Percentiles rank a stretch among this genome's conserved stretches.
These are phyloP conservation scores for Drosophila burlai DNA, from an alignment of 1,140 invertebrate genomes.

Conservation along the genomic window DNA sequence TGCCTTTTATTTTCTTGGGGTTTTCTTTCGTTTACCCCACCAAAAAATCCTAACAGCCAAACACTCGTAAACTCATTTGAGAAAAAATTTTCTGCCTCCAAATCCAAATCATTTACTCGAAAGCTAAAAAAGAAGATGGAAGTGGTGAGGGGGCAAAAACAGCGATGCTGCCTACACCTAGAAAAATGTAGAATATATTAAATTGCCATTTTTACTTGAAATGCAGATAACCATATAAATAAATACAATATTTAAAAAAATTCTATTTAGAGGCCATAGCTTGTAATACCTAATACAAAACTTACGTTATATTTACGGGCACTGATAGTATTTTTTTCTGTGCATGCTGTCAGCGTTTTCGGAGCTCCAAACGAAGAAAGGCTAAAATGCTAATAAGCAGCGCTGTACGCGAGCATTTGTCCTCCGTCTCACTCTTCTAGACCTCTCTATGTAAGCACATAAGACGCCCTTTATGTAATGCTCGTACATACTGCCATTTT, in stretches of 20 bases:
- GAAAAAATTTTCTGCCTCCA: constrained; percentile 46
- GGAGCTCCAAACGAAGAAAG: constrained; percentile 61
- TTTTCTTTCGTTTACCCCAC: constrained; percentile 29
- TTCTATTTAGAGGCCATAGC: not conserved
- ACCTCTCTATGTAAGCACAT: constrained; percentile 68
- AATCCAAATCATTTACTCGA: constrained; percentile 79
- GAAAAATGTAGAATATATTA: not conserved
- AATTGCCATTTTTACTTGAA: not conserved
- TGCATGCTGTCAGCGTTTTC: constrained; percentile 23
- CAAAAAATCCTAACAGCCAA: constrained; percentile 66
- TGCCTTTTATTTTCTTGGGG: constrained; percentile 52
- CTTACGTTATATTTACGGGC: fast-evolving
- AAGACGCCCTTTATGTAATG: constrained; percentile 74
- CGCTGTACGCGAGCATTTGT: constrained; percentile 43
- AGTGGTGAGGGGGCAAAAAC: not conserved
- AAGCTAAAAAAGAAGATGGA: constrained; percentile 48
- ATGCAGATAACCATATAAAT: not conserved
- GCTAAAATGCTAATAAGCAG: constrained; percentile 83
- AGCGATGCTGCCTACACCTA: constrained; percentile 10
- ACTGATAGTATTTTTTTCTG: constrained; percentile 3
- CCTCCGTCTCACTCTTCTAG: constrained; percentile 27
- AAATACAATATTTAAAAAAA: not conserved
- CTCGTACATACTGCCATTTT: constrained; percentile 67
- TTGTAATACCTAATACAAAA: not conserved
- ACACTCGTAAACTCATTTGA: constrained; percentile 82